A percentile compares a stretch with the other conserved stretches of the same genome.
Evolutionary conservation across 2,113 vertebrate genomes (phyloP).

Genomic region (human (Homo sapiens)): DNA sequence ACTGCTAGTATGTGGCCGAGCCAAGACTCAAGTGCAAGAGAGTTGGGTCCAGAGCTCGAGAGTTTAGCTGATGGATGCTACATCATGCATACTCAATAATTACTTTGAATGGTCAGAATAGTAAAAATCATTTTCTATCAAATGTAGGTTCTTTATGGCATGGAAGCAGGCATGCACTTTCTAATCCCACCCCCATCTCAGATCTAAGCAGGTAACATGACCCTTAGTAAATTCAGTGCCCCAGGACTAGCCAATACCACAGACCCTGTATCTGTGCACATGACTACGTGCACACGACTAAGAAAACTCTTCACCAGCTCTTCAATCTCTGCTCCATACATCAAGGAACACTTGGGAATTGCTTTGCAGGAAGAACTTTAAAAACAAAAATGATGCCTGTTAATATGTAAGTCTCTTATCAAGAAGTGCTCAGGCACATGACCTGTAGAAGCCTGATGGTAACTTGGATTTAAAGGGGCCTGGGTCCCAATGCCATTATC

Average conservation of each 20-base stretch:
- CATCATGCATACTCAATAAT: too few species aligned
- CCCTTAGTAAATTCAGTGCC: accelerated
- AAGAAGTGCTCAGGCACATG: neutral
- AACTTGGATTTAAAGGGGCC: neutral
- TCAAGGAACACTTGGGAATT: neutral
- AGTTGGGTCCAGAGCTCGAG: neutral
- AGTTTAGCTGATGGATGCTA: neutral
- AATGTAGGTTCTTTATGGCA: neutral
- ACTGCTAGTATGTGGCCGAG: accelerated
- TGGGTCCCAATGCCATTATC: neutral
- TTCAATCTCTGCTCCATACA: neutral
- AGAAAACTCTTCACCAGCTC: neutral
- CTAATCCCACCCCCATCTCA: too few species aligned
- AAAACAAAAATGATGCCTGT: neutral
- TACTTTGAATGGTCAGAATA: neutral
- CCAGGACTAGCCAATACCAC: neutral
- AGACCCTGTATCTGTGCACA: neutral
- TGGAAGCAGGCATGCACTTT: accelerated
- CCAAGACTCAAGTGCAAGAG: neutral
- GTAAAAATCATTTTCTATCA: neutral
- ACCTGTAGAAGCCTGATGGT: accelerated
- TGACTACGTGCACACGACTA: too few species aligned
- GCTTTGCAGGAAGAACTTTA: neutral
- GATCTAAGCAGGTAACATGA: too few species aligned
- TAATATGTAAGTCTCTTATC: neutral